Evolutionary conservation across 2,888 invertebrate genomes (phyloP).

Genomic region (Tridacna gigas): DNA sequence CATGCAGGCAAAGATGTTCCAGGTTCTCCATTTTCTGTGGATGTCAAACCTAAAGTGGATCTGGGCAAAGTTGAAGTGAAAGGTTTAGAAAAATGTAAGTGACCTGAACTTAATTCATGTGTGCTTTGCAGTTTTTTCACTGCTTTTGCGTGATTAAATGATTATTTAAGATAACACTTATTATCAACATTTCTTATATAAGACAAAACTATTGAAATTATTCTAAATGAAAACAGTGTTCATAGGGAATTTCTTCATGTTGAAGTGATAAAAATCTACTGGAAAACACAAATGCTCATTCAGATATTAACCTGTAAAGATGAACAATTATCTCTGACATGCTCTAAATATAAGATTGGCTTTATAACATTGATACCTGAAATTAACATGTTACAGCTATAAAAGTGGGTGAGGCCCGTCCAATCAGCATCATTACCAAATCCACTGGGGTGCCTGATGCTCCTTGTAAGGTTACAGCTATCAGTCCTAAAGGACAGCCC

Average conservation of each 20-base stretch:
- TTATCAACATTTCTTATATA: too few species aligned
- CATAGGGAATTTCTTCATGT: too few species aligned
- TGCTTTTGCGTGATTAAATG: too few species aligned
- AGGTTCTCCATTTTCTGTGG: constrained; percentile 84
- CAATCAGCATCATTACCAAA: constrained; percentile 59
- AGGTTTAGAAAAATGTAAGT: constrained; percentile 95
- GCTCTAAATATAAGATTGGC: too few species aligned
- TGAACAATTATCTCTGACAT: too few species aligned
- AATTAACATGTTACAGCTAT: constrained; percentile 48
- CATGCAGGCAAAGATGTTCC: constrained; percentile 84
- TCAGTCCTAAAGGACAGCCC: constrained; percentile 83
- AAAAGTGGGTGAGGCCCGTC: constrained; percentile 57
- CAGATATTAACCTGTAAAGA: too few species aligned
- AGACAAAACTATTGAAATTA: too few species aligned
- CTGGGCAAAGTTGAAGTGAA: constrained; percentile 87
- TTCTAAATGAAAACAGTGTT: too few species aligned
- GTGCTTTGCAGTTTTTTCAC: background rate
- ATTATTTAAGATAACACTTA: too few species aligned
- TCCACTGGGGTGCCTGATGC: constrained; percentile 66
- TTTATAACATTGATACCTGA: too few species aligned
- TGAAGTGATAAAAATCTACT: too few species aligned
- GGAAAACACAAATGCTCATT: too few species aligned
- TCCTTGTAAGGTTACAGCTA: constrained; percentile 74
- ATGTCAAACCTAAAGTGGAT: constrained; percentile 82
- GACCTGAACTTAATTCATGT: background rate